phyloP scores from a whole-genome alignment of 1,140 invertebrate species.

The Pantala flavescens region DNA sequence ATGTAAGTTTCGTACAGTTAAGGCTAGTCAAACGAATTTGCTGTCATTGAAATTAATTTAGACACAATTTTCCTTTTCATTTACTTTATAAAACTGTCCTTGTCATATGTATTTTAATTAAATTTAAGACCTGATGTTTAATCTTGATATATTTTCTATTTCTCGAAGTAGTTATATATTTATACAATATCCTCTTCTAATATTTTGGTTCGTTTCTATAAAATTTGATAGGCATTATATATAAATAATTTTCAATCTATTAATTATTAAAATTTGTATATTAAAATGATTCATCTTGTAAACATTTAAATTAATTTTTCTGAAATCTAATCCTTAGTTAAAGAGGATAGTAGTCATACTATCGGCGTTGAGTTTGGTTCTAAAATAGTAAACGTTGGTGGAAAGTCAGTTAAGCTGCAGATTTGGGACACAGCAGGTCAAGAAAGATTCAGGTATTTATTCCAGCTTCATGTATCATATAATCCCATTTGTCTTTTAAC shows the following conservation, averaged over 20 bases:
- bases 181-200: too few relatives aligned
- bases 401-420: slow-evolving; percentile 72
- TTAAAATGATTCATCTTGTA: too few relatives aligned
- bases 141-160: too few relatives aligned
- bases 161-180: too few relatives aligned
- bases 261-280: too few relatives aligned
- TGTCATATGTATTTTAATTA: too few relatives aligned
- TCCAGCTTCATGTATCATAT: background rate
- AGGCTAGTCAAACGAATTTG: too few relatives aligned
- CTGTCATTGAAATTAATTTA: slow-evolving; percentile 1
- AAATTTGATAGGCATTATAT: too few relatives aligned
- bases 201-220: too few relatives aligned
- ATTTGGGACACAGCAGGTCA: slow-evolving; percentile 76
- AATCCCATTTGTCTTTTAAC: background rate
- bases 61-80: background rate
- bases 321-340: slow-evolving; percentile 43
- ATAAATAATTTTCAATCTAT: too few relatives aligned
- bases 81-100: background rate
- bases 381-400: slow-evolving; percentile 71
- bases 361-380: slow-evolving; percentile 80
- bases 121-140: too few relatives aligned
- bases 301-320: too few relatives aligned
- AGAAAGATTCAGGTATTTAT: slow-evolving; percentile 47
- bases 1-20: slow-evolving; percentile 42
- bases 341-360: slow-evolving; percentile 70